phyloP scores from a whole-genome alignment of 2,888 invertebrate genomes.

The Pseudoips prasinana region DNA sequence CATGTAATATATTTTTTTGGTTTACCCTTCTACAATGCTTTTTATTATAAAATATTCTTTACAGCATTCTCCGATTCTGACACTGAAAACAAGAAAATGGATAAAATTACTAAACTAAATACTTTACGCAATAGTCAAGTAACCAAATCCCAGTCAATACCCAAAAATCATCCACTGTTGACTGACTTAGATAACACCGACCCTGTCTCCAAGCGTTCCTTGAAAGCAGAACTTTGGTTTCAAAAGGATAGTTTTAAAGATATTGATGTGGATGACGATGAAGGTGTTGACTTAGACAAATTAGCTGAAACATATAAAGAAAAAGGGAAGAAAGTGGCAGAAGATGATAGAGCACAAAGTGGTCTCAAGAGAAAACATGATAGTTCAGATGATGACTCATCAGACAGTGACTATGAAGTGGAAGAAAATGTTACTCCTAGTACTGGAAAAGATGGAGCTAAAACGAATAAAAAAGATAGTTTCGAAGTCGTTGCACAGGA shows the following conservation, averaged over 20 bases:
- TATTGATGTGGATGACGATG: constrained; percentile 91
- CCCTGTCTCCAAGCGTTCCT: constrained; percentile 86
- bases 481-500: constrained; percentile 86
- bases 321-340: constrained; percentile 83
- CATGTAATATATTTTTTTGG: no score
- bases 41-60: constrained; percentile 12
- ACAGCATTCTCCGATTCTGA: constrained; percentile 86
- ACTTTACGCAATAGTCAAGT: constrained; percentile 62
- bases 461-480: constrained; percentile 77
- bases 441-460: constrained; percentile 41
- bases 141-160: constrained; percentile 44
- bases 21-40: no score
- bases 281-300: constrained; percentile 93
- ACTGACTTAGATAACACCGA: constrained; percentile 91
- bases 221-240: constrained; percentile 94
- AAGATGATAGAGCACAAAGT: constrained; percentile 41
- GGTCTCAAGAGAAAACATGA: constrained; percentile 56
- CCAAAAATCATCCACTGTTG: constrained; percentile 86
- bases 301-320: constrained; percentile 87
- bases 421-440: constrained; percentile 56
- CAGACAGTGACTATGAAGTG: constrained; percentile 75
- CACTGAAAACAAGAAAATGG: constrained; percentile 63
- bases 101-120: constrained; percentile 66
- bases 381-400: constrained; percentile 65
- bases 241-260: constrained; percentile 92